phyloP scores from a whole-genome alignment of 2,888 invertebrate genomes.

The Drosophila parthenogenetica region DNA sequence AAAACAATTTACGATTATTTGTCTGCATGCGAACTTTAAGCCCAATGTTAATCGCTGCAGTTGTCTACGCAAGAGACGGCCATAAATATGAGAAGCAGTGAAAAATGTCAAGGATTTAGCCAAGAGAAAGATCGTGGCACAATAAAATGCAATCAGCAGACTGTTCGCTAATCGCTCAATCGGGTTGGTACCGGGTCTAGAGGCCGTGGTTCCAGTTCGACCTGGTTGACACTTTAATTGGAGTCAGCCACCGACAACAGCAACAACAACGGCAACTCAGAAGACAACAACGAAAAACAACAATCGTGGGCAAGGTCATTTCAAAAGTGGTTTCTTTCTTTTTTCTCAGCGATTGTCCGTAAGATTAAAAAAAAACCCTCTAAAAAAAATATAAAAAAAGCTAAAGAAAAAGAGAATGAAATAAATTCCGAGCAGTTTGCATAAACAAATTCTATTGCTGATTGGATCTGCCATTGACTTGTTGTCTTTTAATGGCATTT shows the following conservation, averaged over 20 bases:
- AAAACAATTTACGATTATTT: slow-evolving; percentile 75
- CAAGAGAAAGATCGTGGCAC: slow-evolving; percentile 45
- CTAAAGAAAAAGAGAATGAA: slow-evolving; percentile 10
- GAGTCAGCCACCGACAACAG: slow-evolving; percentile 27
- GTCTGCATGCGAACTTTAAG: slow-evolving; percentile 52
- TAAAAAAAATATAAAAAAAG: slow-evolving; percentile 5
- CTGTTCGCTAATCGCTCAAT: slow-evolving; percentile 55
- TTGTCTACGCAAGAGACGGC: slow-evolving; percentile 49
- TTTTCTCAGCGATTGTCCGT: slow-evolving; percentile 28
- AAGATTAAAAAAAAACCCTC: slow-evolving; percentile 16
- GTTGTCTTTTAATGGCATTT: slow-evolving; percentile 69
- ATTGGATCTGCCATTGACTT: slow-evolving; percentile 73
- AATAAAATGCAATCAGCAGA: slow-evolving; percentile 66
- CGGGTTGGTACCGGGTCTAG: slow-evolving; percentile 27
- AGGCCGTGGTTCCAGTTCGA: slow-evolving; percentile 41
- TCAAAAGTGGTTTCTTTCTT: slow-evolving; percentile 53
- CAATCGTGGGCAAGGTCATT: slow-evolving; percentile 58
- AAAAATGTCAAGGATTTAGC: slow-evolving; percentile 71
- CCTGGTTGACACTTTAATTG: slow-evolving; percentile 73
- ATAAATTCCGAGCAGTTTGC: slow-evolving; percentile 52
- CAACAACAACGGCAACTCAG: slow-evolving; percentile 11
- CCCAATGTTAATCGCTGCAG: slow-evolving; percentile 47
- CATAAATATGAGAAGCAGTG: slow-evolving; percentile 56
- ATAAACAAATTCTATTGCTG: slow-evolving; percentile 70
- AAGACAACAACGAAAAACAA: slow-evolving; percentile 17